phyloP scores from a whole-genome alignment of 2,113 vertebrate genomes.

The Cyanistes caeruleus region DNA sequence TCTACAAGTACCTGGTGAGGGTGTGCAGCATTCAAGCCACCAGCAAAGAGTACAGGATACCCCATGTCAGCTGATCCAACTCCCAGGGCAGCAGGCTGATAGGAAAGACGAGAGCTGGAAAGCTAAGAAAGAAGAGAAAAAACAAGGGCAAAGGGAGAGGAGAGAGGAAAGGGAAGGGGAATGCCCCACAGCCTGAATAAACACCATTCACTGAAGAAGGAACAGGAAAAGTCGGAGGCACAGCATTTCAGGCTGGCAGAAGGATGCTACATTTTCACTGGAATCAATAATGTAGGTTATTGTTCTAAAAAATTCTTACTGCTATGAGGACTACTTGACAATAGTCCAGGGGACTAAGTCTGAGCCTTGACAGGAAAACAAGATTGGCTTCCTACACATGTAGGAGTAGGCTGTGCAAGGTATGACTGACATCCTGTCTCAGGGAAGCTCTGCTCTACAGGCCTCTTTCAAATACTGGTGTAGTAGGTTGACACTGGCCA shows the following conservation, averaged over 20 bases:
- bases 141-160: conserved; percentile 66
- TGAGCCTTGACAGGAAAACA: background rate
- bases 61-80: conserved; percentile 86
- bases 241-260: conserved; percentile 11
- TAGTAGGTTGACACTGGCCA: background rate
- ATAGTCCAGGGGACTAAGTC: background rate
- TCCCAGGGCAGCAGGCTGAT: conserved; percentile 85
- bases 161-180: conserved; percentile 25
- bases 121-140: conserved; percentile 83
- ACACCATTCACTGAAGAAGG: background rate
- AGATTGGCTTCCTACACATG: background rate
- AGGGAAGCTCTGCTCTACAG: background rate
- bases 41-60: conserved; percentile 83
- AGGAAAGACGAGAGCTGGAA: conserved; percentile 90
- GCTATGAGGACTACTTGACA: background rate
- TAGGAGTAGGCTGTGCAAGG: background rate
- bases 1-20: conserved; percentile 87
- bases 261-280: background rate
- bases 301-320: background rate
- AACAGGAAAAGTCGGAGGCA: background rate
- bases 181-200: conserved; percentile 23
- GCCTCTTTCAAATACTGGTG: background rate
- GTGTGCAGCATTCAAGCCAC: conserved; percentile 81
- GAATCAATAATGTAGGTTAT: background rate
- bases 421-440: background rate